phyloP scores from a whole-genome alignment of 2,888 invertebrate genomes.

The Amiota minor region DNA sequence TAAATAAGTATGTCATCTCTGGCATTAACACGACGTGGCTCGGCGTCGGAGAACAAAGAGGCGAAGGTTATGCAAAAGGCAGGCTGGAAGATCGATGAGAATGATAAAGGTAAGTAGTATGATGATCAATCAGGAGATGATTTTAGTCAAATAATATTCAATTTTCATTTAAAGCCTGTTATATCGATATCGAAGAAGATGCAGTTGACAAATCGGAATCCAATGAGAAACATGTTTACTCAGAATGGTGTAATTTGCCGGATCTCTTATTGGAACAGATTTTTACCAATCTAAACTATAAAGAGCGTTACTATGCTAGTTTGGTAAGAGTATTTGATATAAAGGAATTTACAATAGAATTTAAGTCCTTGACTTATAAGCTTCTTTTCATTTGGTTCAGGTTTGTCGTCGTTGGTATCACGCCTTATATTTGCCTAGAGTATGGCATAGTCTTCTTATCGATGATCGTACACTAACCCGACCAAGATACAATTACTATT shows the following conservation, averaged over 20 bases:
- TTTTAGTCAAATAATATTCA: neutral
- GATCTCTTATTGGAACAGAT: slow-evolving; percentile 83
- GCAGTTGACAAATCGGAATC: slow-evolving; percentile 67
- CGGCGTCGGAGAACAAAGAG: slow-evolving; percentile 9
- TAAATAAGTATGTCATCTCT: slow-evolving; percentile 14
- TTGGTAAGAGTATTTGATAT: slow-evolving; percentile 75
- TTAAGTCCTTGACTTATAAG: slow-evolving; percentile 56
- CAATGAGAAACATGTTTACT: slow-evolving; percentile 72
- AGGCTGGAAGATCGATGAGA: slow-evolving; percentile 69
- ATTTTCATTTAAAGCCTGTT: slow-evolving; percentile 71
- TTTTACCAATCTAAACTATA: slow-evolving; percentile 79
- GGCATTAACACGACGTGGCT: neutral
- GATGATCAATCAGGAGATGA: neutral
- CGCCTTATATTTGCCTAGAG: slow-evolving; percentile 81
- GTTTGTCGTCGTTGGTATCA: slow-evolving; percentile 77
- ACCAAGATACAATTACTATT: slow-evolving; percentile 84
- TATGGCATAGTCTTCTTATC: slow-evolving; percentile 84
- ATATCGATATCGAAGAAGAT: slow-evolving; percentile 74
- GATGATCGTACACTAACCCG: slow-evolving; percentile 83
- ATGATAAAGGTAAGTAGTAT: slow-evolving; percentile 63
- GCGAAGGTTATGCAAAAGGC: slow-evolving; percentile 64
- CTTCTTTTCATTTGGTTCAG: slow-evolving; percentile 46
- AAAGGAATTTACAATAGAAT: neutral
- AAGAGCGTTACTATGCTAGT: slow-evolving; percentile 83
- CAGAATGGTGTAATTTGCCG: slow-evolving; percentile 81